These are phyloP conservation scores for Lordiphosa collinella DNA, from an alignment of 1,140 invertebrate species.

Conservation along the genomic window DNA sequence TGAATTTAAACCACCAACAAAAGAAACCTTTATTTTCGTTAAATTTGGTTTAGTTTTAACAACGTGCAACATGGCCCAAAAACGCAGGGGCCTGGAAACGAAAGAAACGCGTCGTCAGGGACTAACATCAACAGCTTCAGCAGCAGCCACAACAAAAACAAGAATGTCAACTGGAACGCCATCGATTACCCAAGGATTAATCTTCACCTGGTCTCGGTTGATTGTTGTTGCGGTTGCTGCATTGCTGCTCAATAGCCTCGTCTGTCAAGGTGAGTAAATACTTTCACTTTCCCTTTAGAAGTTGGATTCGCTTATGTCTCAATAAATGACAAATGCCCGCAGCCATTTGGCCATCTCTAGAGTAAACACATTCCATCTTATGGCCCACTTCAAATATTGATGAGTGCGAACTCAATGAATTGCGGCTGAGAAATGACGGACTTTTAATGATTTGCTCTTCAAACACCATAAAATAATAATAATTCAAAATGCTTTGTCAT, in stretches of 20 bases:
- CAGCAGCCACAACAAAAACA: slow-evolving; percentile 6
- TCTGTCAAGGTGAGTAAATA: slow-evolving; percentile 60
- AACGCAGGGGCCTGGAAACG: slow-evolving; percentile 36
- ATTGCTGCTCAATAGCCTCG: slow-evolving; percentile 50
- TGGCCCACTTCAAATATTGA: no score
- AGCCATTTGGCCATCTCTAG: no score
- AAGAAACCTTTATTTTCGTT: slow-evolving; percentile 18
- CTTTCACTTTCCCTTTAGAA: slow-evolving; percentile 19
- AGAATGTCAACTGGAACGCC: slow-evolving; percentile 15
- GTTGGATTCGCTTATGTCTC: background rate
- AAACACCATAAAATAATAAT: slow-evolving; percentile 15
- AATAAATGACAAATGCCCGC: no score
- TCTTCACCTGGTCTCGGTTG: slow-evolving; percentile 51
- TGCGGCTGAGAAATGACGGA: slow-evolving; percentile 16
- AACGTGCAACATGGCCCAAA: slow-evolving; percentile 33
- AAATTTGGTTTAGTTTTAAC: no score
- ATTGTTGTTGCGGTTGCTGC: slow-evolving; percentile 55
- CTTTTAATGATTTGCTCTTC: slow-evolving; percentile 35
- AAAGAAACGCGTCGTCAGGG: slow-evolving; percentile 60
- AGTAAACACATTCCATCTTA: no score
- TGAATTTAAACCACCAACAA: slow-evolving; percentile 29
- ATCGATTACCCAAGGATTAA: slow-evolving; percentile 43
- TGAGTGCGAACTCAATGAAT: background rate
- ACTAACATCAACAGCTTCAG: slow-evolving; percentile 24
- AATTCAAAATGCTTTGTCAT: slow-evolving; percentile 36